These are phyloP conservation scores for Colletes collaris DNA, from an alignment of 2,888 invertebrate genomes.

Conservation along the genomic window DNA sequence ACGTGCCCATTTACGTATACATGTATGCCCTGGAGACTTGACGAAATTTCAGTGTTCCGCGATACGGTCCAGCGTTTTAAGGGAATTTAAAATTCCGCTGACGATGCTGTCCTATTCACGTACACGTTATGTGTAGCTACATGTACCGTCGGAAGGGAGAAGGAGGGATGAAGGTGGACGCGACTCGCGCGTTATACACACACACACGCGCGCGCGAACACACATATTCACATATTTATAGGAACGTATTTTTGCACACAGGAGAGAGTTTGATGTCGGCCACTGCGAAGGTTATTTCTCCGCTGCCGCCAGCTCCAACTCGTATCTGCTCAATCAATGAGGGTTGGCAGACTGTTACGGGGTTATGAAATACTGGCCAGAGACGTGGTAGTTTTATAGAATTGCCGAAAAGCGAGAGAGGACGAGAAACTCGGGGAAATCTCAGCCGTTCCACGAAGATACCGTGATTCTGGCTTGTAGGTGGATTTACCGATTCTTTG, in stretches of 20 bases:
- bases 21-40: conserved; percentile 34
- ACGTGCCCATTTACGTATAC: conserved; percentile 1
- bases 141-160: conserved; percentile 21
- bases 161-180: not conserved
- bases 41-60: conserved; percentile 60
- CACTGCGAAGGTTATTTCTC: conserved; percentile 67
- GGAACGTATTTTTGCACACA: conserved; percentile 32
- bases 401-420: conserved; percentile 51
- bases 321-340: conserved; percentile 77
- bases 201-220: not conserved
- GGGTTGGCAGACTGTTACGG: conserved; percentile 72
- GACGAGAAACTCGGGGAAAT: conserved; percentile 21
- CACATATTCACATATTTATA: not conserved
- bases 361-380: conserved; percentile 73
- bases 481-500: conserved; percentile 36
- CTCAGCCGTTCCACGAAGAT: conserved; percentile 29
- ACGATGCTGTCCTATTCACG: conserved; percentile 64
- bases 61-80: conserved; percentile 66
- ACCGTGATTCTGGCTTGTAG: conserved; percentile 47
- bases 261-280: conserved; percentile 43
- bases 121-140: conserved; percentile 51
- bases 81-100: conserved; percentile 75
- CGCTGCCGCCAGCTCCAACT: conserved; percentile 54
- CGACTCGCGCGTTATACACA: not conserved
- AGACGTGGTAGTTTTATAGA: conserved; percentile 71